A percentile compares a stretch with the other conserved stretches of the same genome.
These are phyloP conservation scores for Aleiodes testaceus DNA, from an alignment of 2,888 invertebrate genomes.

Conservation along the genomic window DNA sequence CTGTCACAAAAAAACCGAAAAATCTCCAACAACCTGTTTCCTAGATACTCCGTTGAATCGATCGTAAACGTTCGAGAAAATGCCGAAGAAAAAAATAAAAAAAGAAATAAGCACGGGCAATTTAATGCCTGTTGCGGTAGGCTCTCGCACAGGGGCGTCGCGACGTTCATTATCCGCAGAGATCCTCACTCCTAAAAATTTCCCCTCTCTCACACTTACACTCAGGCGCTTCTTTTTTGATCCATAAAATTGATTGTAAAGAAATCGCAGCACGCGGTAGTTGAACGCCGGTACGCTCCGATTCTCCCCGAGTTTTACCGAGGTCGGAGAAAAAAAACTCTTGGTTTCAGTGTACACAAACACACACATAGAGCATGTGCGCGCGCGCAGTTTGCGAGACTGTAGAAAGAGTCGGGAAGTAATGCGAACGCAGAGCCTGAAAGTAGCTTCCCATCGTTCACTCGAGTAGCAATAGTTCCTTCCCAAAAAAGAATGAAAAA, in stretches of 20 bases:
- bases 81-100: too few species aligned
- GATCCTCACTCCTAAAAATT: slow-evolving; percentile 16
- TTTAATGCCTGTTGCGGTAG: slow-evolving; percentile 33
- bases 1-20: too few species aligned
- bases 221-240: too few species aligned
- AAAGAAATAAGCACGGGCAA: neutral
- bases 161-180: slow-evolving; percentile 26
- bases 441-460: too few species aligned
- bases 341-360: neutral
- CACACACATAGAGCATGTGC: neutral
- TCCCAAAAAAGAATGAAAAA: too few species aligned
- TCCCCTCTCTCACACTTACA: slow-evolving; percentile 7
- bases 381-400: neutral
- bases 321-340: slow-evolving; percentile 6
- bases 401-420: slow-evolving; percentile 1
- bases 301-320: slow-evolving; percentile 41
- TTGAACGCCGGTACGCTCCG: slow-evolving; percentile 33
- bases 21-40: too few species aligned
- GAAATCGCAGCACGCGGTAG: slow-evolving; percentile 33
- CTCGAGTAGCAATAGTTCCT: too few species aligned
- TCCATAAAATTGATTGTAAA: neutral
- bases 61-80: too few species aligned
- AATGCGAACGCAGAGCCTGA: neutral
- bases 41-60: too few species aligned
- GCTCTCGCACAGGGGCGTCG: slow-evolving; percentile 25